Evolutionary conservation across 2,888 invertebrate genomes (phyloP).

Genomic region (Leptinotarsa tumamoca): DNA sequence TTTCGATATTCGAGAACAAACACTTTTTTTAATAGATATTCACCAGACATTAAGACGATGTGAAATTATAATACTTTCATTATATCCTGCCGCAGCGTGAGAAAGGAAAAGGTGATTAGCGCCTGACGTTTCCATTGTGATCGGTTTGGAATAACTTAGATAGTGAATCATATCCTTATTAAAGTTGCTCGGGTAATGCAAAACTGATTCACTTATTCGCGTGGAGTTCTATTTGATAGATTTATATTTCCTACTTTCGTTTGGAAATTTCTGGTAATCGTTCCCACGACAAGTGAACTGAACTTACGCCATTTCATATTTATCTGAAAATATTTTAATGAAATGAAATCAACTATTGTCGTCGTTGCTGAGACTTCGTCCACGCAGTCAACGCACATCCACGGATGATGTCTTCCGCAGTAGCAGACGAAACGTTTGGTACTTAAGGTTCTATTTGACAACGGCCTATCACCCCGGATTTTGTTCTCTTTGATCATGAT

Average conservation of each 20-base stretch:
- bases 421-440: no score
- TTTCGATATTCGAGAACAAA: constrained; percentile 11
- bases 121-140: constrained; percentile 4
- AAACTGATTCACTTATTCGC: background rate
- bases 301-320: no score
- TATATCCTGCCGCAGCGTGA: constrained; percentile 20
- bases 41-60: constrained; percentile 8
- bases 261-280: no score
- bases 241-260: background rate
- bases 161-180: background rate
- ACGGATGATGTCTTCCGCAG: no score
- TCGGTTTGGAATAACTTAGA: background rate
- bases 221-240: background rate
- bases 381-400: no score
- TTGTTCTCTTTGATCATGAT: no score
- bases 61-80: constrained; percentile 28
- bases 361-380: no score
- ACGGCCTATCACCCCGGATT: no score
- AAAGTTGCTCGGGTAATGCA: background rate
- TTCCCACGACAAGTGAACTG: no score
- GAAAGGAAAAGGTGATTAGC: constrained; percentile 22
- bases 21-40: constrained; percentile 4
- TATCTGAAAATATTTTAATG: no score
- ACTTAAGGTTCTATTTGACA: no score
- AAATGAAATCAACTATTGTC: no score